Percentiles rank a stretch among this genome's conserved stretches.
Conservation (phyloP, 2,888 invertebrate species). For the Hymenopus coronatus region DNA sequence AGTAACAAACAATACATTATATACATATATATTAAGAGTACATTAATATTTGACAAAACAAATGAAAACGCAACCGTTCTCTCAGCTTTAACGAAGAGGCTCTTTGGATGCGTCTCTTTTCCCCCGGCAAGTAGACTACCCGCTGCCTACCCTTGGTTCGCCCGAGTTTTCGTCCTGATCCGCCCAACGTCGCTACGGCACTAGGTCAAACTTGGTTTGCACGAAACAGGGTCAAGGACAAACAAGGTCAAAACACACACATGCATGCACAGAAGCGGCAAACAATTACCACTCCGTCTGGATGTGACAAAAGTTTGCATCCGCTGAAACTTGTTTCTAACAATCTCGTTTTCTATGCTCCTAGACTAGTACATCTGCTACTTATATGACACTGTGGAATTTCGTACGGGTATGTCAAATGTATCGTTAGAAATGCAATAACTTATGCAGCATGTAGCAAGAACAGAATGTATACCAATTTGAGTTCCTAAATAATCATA, state of each 20-base stretch:
- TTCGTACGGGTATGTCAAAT: too few species aligned
- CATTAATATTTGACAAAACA: not conserved
- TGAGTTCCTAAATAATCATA: too few species aligned
- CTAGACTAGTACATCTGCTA: too few species aligned
- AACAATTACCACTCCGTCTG: not conserved
- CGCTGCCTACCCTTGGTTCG: not conserved
- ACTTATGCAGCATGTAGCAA: too few species aligned
- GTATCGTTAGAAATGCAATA: too few species aligned
- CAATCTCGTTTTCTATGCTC: not conserved
- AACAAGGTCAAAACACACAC: not conserved
- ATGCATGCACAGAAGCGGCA: not conserved
- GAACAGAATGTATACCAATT: too few species aligned
- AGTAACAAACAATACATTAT: too few species aligned
- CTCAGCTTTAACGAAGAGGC: not conserved
- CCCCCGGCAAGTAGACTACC: not conserved
- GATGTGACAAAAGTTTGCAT: not conserved
- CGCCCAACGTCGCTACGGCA: conserved; percentile 1
- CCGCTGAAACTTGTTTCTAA: not conserved
- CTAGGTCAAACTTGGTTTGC: conserved; percentile 23
- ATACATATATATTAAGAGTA: too few species aligned
- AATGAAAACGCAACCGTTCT: not conserved
- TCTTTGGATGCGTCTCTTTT: not conserved
- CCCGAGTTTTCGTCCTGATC: not conserved
- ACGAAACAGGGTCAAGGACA: conserved; percentile 24
- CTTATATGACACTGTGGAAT: too few species aligned